Percentiles rank a stretch among this genome's conserved stretches.
These are phyloP conservation scores for Hemibagrus wyckioides DNA, from an alignment of 2,113 vertebrate genomes.

Conservation along the genomic window DNA sequence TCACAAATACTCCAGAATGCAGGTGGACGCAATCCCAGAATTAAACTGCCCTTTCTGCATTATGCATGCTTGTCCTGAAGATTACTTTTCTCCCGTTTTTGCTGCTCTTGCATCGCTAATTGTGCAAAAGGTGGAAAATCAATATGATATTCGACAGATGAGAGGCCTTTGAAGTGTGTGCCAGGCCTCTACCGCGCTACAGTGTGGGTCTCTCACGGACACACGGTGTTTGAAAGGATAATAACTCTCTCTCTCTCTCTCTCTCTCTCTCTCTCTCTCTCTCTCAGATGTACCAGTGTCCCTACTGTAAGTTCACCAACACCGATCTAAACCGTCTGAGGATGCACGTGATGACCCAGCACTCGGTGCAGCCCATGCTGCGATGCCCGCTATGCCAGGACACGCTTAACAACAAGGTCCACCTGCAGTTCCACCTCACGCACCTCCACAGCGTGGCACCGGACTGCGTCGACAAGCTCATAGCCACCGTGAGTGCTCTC, in stretches of 20 bases:
- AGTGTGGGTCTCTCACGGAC: not conserved
- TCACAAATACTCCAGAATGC: constrained; percentile 60
- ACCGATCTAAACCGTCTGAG: constrained; percentile 91
- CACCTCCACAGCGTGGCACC: constrained; percentile 98
- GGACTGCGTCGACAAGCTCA: constrained; percentile 97
- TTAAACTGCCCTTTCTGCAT: constrained; percentile 54
- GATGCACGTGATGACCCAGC: constrained; percentile 98
- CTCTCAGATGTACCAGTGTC: constrained; percentile 93
- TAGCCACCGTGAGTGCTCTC: constrained; percentile 75
- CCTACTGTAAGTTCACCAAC: constrained; percentile 98
- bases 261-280: constrained; percentile 40
- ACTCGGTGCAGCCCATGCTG: constrained; percentile 96
- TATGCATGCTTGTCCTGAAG: constrained; percentile 59
- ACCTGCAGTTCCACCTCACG: constrained; percentile 98
- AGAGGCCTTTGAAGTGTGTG: constrained; percentile 75
- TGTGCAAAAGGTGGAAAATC: constrained; percentile 76
- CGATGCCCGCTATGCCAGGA: constrained; percentile 98
- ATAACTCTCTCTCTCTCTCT: constrained; percentile 42
- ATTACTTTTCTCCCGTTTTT: constrained; percentile 62
- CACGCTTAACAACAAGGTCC: constrained; percentile 99
- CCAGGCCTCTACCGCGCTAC: constrained; percentile 57
- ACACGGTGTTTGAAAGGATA: constrained; percentile 33
- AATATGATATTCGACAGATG: constrained; percentile 76
- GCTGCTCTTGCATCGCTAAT: constrained; percentile 71
- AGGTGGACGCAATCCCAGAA: constrained; percentile 51